Evolutionary conservation across 1,140 invertebrate genomes (phyloP), one percentile per base, ranked within the genome.

Genomic region (Papilio aristodemus): DNA sequence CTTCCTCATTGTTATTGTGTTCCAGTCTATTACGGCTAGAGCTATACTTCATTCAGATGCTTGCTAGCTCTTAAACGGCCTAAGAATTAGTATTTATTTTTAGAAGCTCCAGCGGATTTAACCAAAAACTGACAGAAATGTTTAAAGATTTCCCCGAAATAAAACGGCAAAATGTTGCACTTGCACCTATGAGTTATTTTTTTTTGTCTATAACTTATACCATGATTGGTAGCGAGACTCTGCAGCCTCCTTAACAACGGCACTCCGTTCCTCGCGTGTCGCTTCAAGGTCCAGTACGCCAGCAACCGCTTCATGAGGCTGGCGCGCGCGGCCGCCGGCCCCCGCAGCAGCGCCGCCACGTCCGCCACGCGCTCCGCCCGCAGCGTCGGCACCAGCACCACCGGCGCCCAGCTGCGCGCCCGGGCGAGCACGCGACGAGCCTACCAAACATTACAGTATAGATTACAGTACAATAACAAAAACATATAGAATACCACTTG

Each of bases 241-340:
- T 98, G 97, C 37, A 98, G 85, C 19, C 98, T 92, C 69, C 98
- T 89, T 25, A 99, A 86, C 32, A 99, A 92, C 0, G 98, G 98
- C 9, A 99, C 98, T 0, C 99, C 99, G 92, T 99, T 99, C 58
- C 98, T 90, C 68, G 96, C 96, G 83, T 98, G 97, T n/a, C 98
- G 86, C 86, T 99, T 99, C 1, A 99, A 91, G 3, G 97, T 98
- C 98, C 98, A 99, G 84, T 97, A 97, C 0, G 96, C 96, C 57
- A 98, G 96, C 4, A 99, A 90, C 13, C 97, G 92, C 81, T 98
- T 96, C 71, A 99, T 95, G 80, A 99, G 96, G 74, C 97, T 95
- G 58, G 95, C 96, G 71, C 97, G 95, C 13, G 94, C 93, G 0
- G 82, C 74, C 0, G 86, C 77, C 6, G 86, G 79, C 0, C 84